These are phyloP conservation scores for Catharus fuscescens DNA, from an alignment of 2,113 vertebrate species.

Conservation along the genomic window DNA sequence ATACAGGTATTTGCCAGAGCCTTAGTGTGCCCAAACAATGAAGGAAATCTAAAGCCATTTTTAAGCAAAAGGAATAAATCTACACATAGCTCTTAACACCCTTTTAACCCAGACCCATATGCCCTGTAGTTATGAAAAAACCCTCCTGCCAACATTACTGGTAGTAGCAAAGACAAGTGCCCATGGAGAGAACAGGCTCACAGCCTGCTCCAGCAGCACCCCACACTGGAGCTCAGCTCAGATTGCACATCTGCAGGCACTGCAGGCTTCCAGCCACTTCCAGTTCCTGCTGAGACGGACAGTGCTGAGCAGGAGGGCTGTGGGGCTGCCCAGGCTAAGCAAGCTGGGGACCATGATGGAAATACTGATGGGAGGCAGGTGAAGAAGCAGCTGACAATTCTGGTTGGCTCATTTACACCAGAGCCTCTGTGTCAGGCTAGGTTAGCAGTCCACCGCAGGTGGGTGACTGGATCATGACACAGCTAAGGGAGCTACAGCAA, in stretches of 20 bases:
- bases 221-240: background rate
- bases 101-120: background rate
- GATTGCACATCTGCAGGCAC: background rate
- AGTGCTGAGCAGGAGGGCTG: background rate
- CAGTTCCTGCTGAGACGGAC: background rate
- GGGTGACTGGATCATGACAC: background rate
- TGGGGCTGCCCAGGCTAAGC: background rate
- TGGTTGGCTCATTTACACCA: background rate
- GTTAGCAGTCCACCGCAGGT: background rate
- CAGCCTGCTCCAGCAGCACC: background rate
- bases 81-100: background rate
- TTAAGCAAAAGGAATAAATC: background rate
- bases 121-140: background rate
- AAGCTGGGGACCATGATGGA: background rate
- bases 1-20: background rate
- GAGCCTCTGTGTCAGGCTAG: background rate
- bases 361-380: background rate
- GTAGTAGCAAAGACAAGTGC: background rate
- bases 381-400: background rate
- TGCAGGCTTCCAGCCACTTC: background rate
- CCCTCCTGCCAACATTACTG: background rate
- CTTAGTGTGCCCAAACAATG: background rate
- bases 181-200: background rate
- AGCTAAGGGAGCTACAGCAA: background rate
- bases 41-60: background rate